Evolutionary conservation across 2,113 vertebrate species (phyloP).

Genomic region (Asarcornis scutulata): DNA sequence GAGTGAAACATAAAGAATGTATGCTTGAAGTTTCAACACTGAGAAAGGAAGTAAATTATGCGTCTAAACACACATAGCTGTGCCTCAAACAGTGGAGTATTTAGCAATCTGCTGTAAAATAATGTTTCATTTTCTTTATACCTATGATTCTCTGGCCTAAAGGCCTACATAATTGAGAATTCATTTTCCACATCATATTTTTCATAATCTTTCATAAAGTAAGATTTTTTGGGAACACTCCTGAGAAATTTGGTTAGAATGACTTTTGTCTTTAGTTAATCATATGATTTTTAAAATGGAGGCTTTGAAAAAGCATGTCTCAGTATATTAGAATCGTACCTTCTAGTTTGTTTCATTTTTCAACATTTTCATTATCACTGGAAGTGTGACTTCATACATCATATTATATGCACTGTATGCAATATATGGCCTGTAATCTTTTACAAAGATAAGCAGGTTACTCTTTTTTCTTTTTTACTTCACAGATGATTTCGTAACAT

Average conservation of each 20-base stretch:
- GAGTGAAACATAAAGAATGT: conserved; percentile 6
- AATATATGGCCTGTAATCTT: background rate
- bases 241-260: background rate
- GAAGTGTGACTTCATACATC: background rate
- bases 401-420: background rate
- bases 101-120: background rate
- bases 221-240: background rate
- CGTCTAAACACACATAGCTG: background rate
- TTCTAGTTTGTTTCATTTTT: background rate
- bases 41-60: background rate
- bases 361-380: background rate
- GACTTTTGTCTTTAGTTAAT: conserved; percentile 6
- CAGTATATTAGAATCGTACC: background rate
- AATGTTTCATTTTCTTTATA: background rate
- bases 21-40: conserved; percentile 17
- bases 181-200: background rate
- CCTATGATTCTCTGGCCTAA: background rate
- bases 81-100: conserved; percentile 1
- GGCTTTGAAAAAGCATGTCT: background rate
- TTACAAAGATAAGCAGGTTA: background rate
- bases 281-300: background rate
- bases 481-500: background rate
- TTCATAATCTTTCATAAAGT: background rate
- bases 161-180: background rate
- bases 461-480: background rate